phyloP scores from a whole-genome alignment of 2,113 vertebrate species.

The Dendropsophus ebraccatus region DNA sequence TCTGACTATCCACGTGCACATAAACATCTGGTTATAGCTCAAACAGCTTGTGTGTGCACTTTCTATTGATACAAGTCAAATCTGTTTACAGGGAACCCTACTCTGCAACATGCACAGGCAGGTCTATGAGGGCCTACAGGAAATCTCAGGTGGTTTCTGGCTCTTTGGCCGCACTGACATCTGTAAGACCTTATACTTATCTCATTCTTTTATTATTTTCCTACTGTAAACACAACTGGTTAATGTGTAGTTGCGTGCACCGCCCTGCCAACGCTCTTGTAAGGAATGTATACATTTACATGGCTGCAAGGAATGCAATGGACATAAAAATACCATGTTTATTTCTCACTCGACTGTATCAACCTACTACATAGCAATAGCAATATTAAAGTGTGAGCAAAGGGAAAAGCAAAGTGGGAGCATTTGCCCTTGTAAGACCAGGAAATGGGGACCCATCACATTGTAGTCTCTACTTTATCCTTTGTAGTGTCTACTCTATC shows the following conservation, averaged over 20 bases:
- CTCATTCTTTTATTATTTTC: neutral
- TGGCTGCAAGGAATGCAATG: neutral
- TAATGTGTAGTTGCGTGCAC: neutral
- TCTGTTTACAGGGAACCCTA: neutral
- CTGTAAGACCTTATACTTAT: neutral
- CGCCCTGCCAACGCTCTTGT: neutral
- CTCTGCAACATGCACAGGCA: neutral
- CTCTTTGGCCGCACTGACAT: neutral
- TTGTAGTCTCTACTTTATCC: no score
- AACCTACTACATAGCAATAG: neutral
- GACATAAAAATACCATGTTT: neutral
- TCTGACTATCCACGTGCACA: slow-evolving; percentile 22
- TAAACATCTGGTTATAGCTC: slow-evolving; percentile 38
- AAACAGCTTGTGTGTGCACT: neutral
- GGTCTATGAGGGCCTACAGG: neutral
- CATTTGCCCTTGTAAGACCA: neutral
- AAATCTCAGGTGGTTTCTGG: neutral
- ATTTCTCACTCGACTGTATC: neutral
- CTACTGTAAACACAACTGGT: neutral
- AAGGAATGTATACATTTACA: neutral
- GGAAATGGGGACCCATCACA: no score
- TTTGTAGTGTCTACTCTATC: no score
- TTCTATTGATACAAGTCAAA: slow-evolving; percentile 25
- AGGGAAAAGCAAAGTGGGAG: no score
- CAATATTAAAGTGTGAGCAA: neutral